Percentiles rank a stretch among this genome's conserved stretches.
phyloP scores from a whole-genome alignment of 2,888 invertebrate species.

The Athalia cordata region DNA sequence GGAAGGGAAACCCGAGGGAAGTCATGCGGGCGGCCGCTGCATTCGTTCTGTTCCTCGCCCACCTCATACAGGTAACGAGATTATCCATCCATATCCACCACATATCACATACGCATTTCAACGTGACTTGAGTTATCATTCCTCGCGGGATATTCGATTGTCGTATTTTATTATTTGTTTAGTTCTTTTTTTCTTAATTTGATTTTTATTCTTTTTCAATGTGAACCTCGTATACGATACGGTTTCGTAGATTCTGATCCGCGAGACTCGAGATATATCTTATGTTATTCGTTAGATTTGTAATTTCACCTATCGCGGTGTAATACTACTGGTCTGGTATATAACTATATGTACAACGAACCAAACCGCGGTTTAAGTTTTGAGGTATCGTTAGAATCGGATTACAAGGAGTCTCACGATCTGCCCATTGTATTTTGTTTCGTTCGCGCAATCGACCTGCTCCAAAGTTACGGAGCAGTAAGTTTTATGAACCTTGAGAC shows the following conservation, averaged over 20 bases:
- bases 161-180: too few relatives aligned
- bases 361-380: neutral
- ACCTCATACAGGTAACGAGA: conserved; percentile 70
- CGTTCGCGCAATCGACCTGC: conserved; percentile 36
- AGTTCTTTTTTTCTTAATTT: too few relatives aligned
- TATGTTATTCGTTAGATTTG: too few relatives aligned
- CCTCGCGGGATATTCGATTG: too few relatives aligned
- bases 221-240: too few relatives aligned
- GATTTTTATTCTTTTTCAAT: too few relatives aligned
- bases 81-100: neutral
- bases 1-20: conserved; percentile 71
- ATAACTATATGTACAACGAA: neutral
- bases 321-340: too few relatives aligned
- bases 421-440: conserved; percentile 37
- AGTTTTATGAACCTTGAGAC: neutral
- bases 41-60: conserved; percentile 73
- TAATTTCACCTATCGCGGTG: too few relatives aligned
- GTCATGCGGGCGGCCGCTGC: conserved; percentile 74
- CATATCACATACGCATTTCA: neutral
- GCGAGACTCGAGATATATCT: too few relatives aligned
- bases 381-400: conserved; percentile 31
- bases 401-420: conserved; percentile 29
- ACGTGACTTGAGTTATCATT: too few relatives aligned
- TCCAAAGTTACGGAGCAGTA: neutral
- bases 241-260: too few relatives aligned